Base-by-base conservation (phyloP, 2,888 invertebrate species). In the Tanytarsus gracilentus region DNA sequence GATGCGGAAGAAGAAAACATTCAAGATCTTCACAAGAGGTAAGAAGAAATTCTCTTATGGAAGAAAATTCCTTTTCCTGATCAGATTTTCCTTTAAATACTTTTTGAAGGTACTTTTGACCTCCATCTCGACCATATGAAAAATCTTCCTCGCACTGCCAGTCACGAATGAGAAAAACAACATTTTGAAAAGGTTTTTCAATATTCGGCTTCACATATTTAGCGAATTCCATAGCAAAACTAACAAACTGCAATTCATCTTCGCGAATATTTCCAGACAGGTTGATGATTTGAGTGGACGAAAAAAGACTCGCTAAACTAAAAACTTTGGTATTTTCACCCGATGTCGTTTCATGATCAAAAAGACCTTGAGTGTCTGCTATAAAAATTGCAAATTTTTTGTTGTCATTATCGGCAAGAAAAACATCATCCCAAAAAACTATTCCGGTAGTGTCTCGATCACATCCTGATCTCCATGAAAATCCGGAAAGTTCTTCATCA, bases 361-460 rank as follows among this genome's bases (percentile, higher is more conserved):
- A 62, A 16, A 53, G 27, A n/a, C 62, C 62, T 60, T 62, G 62
- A 4, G 60, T 62, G 16, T 62, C 62, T n/a, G 60, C 30, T 6
- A 62, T 9, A 39, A 62, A 48, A 23, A 62, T 53, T 39, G 58
- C 60, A 2, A 55, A 14, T 16, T 60, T 60, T 29, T 62, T 50
- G 49, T 48, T 60, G 26, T 25, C 39, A 14, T 36, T 27, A 11
- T 33, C 48, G 8, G 30, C 16, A 3, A 33, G 25, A 21, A 60
- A 62, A 26, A 62, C 49, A 21, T 62, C 60, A 11, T 59, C 53
- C 62, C 62, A 62, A 16, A 62, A 48, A 16, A 58, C 48, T 5
- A 62, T 62, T 2, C 62, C 62, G 7, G 62, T 55, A 9, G 62
- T 62, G 8, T 62, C 51, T 4, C 60, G 30, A 40, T 48, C 44